Evolutionary conservation across 2,797 vertebrate genomes (phyloP).

Genomic region (Distichodus sexfasciatus): DNA sequence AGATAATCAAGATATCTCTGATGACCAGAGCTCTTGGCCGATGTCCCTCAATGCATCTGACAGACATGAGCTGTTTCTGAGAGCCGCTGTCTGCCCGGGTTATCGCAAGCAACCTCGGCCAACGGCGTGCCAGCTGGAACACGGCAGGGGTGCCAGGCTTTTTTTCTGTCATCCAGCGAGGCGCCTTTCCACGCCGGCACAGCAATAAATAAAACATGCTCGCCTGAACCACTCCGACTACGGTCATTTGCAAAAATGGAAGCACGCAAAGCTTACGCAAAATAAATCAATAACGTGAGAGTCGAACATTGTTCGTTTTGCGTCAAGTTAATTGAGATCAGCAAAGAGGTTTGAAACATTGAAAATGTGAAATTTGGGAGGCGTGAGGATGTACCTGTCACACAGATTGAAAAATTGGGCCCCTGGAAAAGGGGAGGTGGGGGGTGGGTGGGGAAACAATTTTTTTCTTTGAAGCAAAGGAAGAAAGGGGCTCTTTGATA

Average conservation of each 20-base stretch:
- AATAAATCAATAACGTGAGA: slow-evolving; percentile 1
- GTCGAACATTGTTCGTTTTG: not conserved
- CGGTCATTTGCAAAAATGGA: slow-evolving; percentile 26
- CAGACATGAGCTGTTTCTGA: slow-evolving; percentile 26
- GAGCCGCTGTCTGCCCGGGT: slow-evolving; percentile 6
- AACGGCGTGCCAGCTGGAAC: slow-evolving; percentile 15
- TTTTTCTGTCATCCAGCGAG: slow-evolving; percentile 24
- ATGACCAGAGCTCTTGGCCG: slow-evolving; percentile 9
- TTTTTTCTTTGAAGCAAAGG: slow-evolving; percentile 60
- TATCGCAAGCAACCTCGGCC: slow-evolving; percentile 13
- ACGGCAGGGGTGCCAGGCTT: not conserved
- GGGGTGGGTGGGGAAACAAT: slow-evolving; percentile 53
- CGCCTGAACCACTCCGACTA: not conserved
- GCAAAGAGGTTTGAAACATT: slow-evolving; percentile 23
- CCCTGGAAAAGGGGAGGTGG: slow-evolving; percentile 37
- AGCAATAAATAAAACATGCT: slow-evolving; percentile 51
- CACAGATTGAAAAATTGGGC: slow-evolving; percentile 44
- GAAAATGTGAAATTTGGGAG: slow-evolving; percentile 26
- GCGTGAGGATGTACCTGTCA: slow-evolving; percentile 40
- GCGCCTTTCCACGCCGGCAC: slow-evolving; percentile 44
- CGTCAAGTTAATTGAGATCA: not conserved
- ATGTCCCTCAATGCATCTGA: not conserved
- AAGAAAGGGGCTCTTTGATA: slow-evolving; percentile 62
- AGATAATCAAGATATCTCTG: slow-evolving; percentile 15
- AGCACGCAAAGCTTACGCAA: slow-evolving; percentile 25